Conservation (phyloP, 2,888 invertebrate species). For the Carabus problematicus region DNA sequence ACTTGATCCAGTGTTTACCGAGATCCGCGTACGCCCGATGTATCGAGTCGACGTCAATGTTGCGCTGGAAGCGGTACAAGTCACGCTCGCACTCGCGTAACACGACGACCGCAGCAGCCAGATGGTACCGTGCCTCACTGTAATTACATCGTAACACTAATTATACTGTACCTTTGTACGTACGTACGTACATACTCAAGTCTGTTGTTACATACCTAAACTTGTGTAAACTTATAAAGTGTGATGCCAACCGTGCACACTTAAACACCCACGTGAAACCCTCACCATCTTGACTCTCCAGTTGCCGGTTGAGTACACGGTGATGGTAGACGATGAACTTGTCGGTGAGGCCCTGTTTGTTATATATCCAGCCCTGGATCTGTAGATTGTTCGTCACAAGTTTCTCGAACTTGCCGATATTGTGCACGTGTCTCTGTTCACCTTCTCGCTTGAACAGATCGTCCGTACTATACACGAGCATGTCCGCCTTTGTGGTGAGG, state of each 20-base stretch:
- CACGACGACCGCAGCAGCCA: slow-evolving; percentile 68
- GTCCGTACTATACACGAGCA: slow-evolving; percentile 57
- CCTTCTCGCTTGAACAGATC: slow-evolving; percentile 59
- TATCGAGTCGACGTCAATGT: slow-evolving; percentile 12
- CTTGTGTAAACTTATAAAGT: slow-evolving; percentile 56
- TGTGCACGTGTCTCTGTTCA: slow-evolving; percentile 43
- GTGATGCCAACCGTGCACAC: slow-evolving; percentile 64
- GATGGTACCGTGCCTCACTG: slow-evolving; percentile 67
- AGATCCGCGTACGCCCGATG: slow-evolving; percentile 51
- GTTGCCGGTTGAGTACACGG: slow-evolving; percentile 63
- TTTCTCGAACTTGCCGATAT: slow-evolving; percentile 63
- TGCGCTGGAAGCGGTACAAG: slow-evolving; percentile 50
- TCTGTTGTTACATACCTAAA: slow-evolving; percentile 49
- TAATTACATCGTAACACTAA: too few relatives aligned
- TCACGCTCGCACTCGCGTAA: slow-evolving; percentile 65
- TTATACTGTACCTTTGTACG: too few relatives aligned
- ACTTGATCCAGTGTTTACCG: slow-evolving; percentile 69
- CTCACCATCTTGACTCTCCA: slow-evolving; percentile 66
- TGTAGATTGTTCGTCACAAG: slow-evolving; percentile 68
- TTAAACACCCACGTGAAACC: slow-evolving; percentile 66
- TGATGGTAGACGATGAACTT: slow-evolving; percentile 66
- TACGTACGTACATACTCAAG: too few relatives aligned
- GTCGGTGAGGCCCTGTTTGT: slow-evolving; percentile 63
- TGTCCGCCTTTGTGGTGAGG: slow-evolving; percentile 54
- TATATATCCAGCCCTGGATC: slow-evolving; percentile 68